Evolutionary conservation across 2,797 vertebrate genomes (phyloP).

Genomic region (Serranus cabrilla): DNA sequence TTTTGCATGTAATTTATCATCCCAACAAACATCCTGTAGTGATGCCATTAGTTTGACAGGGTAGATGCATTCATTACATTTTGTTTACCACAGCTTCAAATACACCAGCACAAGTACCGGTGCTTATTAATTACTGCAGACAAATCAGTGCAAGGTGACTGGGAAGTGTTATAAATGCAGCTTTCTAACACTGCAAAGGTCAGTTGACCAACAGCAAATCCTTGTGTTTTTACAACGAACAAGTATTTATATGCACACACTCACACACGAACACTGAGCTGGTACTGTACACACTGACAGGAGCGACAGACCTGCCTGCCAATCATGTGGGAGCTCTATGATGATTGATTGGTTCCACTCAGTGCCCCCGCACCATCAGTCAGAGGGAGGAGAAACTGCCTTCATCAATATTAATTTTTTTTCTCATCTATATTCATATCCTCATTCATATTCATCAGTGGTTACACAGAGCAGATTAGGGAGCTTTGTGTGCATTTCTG

Average conservation of each 20-base stretch:
- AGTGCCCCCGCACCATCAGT: slow-evolving; percentile 60
- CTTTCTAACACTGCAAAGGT: slow-evolving; percentile 4
- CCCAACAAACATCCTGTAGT: slow-evolving; percentile 32
- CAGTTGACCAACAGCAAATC: neutral
- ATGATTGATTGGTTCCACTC: slow-evolving; percentile 75
- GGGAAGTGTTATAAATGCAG: slow-evolving; percentile 17
- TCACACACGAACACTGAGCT: neutral
- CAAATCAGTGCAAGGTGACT: slow-evolving; percentile 12
- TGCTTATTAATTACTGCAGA: slow-evolving; percentile 25
- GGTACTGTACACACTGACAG: slow-evolving; percentile 12
- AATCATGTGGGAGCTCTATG: slow-evolving; percentile 48
- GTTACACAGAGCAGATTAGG: slow-evolving; percentile 67
- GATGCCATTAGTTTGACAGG: slow-evolving; percentile 43
- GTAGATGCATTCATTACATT: slow-evolving; percentile 47
- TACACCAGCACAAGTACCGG: neutral
- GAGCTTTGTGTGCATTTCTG: slow-evolving; percentile 60
- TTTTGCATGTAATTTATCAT: slow-evolving; percentile 62
- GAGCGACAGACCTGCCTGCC: slow-evolving; percentile 48
- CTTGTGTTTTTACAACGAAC: neutral
- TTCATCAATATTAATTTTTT: slow-evolving; percentile 77
- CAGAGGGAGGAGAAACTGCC: slow-evolving; percentile 57
- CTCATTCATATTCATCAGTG: slow-evolving; percentile 79
- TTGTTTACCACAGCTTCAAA: slow-evolving; percentile 44
- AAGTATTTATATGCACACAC: neutral
- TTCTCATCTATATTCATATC: slow-evolving; percentile 76